Conservation (phyloP, 2,113 vertebrate genomes). For the Tricholaema leucomelas region DNA sequence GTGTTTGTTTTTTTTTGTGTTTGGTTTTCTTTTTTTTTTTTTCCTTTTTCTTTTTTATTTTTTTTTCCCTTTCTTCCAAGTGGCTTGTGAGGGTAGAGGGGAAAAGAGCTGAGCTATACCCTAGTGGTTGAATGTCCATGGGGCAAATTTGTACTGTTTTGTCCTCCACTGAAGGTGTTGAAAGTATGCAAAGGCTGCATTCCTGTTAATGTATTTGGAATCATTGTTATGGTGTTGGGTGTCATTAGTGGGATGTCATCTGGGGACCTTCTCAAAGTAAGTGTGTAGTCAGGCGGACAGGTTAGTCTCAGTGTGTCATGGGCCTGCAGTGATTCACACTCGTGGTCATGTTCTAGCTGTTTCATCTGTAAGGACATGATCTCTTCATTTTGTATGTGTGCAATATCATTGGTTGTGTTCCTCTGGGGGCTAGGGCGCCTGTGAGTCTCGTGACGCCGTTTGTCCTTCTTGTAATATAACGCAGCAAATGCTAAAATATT, state of each 20-base stretch:
- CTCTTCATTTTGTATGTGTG: conserved; percentile 91
- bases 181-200: conserved; percentile 95
- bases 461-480: conserved; percentile 96
- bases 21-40: not conserved
- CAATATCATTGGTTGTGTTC: conserved; percentile 84
- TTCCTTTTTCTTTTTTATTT: not conserved
- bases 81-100: not conserved
- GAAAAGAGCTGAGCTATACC: conserved; percentile 84
- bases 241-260: conserved; percentile 94
- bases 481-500: conserved; percentile 96
- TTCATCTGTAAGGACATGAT: conserved; percentile 95
- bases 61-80: conserved; percentile 38
- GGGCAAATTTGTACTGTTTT: conserved; percentile 94
- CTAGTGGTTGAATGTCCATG: conserved; percentile 95
- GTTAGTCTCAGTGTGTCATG: conserved; percentile 87
- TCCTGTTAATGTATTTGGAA: conserved; percentile 89
- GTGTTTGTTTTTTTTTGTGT: not conserved
- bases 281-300: conserved; percentile 92
- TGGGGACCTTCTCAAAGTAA: conserved; percentile 91
- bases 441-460: conserved; percentile 89
- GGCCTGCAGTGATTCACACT: conserved; percentile 86
- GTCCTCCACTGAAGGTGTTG: conserved; percentile 89
- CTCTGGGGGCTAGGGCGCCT: conserved; percentile 87
- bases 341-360: conserved; percentile 89
- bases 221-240: conserved; percentile 94